Evolutionary conservation across 2,797 vertebrate genomes (phyloP).

Genomic region (Percopsis omiscomaycus): DNA sequence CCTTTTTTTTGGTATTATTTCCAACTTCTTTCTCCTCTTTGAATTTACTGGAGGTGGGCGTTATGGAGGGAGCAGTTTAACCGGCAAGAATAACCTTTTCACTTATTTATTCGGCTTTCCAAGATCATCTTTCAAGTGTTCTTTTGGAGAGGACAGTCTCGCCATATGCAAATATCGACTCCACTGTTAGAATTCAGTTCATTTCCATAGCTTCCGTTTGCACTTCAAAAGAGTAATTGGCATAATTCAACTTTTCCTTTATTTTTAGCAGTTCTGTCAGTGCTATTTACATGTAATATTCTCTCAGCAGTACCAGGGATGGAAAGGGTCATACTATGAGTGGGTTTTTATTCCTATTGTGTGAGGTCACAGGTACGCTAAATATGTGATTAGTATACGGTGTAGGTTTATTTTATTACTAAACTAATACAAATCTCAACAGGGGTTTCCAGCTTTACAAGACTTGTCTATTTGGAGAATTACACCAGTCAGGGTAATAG

Average conservation of each 20-base stretch:
- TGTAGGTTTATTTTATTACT: too few species aligned
- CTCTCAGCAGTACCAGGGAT: too few species aligned
- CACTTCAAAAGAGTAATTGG: not conserved
- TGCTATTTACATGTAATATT: not conserved
- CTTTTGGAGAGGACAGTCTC: not conserved
- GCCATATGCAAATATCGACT: not conserved
- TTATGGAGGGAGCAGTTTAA: not conserved
- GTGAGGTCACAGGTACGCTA: not conserved
- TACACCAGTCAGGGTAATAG: too few species aligned
- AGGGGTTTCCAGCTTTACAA: too few species aligned
- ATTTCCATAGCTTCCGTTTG: constrained; percentile 2
- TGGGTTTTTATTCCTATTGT: not conserved
- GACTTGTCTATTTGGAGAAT: too few species aligned
- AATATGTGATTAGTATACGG: not conserved
- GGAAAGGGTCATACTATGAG: not conserved
- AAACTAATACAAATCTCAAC: too few species aligned
- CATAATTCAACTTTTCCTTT: not conserved
- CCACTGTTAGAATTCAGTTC: not conserved
- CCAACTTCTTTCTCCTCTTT: constrained; percentile 8
- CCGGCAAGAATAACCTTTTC: constrained; percentile 3
- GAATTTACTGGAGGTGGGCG: constrained; percentile 9
- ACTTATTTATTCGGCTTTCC: not conserved
- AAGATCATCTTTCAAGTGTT: not conserved
- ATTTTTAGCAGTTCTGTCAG: not conserved
- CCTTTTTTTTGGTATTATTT: constrained; percentile 7